These are phyloP conservation scores for Oceanodroma tethys DNA, from an alignment of 2,113 vertebrate genomes.

Conservation along the genomic window DNA sequence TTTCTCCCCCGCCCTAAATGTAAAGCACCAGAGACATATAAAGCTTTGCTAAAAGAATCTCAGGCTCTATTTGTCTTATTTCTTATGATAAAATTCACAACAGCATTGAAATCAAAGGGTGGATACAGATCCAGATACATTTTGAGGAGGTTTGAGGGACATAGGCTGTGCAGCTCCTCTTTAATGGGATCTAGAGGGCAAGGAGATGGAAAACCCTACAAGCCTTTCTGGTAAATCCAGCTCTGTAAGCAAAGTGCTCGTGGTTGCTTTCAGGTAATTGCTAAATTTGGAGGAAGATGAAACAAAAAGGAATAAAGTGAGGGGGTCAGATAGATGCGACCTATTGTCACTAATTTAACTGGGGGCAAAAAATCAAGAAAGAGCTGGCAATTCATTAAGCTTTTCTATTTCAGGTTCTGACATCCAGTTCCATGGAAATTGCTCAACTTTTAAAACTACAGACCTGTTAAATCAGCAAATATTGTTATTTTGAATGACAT, in stretches of 20 bases:
- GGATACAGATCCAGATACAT: not conserved
- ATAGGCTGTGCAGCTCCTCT: not conserved
- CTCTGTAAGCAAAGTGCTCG: not conserved
- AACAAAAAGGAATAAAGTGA: not conserved
- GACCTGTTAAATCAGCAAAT: not conserved
- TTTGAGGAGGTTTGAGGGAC: not conserved
- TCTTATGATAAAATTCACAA: not conserved
- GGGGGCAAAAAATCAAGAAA: not conserved
- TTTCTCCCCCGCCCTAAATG: not conserved
- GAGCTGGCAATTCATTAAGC: not conserved
- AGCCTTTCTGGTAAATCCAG: not conserved
- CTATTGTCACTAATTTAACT: not conserved
- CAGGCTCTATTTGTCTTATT: not conserved
- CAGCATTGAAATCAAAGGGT: not conserved
- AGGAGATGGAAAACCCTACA: not conserved
- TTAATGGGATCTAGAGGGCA: conserved; percentile 9
- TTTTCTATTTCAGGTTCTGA: not conserved
- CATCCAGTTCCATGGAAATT: not conserved
- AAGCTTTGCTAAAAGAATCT: not conserved
- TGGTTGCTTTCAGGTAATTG: not conserved
- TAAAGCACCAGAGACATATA: not conserved
- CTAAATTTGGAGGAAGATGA: not conserved
- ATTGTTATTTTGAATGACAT: not conserved
- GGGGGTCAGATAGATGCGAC: not conserved
- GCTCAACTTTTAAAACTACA: not conserved